A percentile compares a stretch with the other conserved stretches of the same genome.
These are phyloP conservation scores for Sebastolobus alascanus DNA, from an alignment of 2,797 vertebrate genomes.

Conservation along the genomic window DNA sequence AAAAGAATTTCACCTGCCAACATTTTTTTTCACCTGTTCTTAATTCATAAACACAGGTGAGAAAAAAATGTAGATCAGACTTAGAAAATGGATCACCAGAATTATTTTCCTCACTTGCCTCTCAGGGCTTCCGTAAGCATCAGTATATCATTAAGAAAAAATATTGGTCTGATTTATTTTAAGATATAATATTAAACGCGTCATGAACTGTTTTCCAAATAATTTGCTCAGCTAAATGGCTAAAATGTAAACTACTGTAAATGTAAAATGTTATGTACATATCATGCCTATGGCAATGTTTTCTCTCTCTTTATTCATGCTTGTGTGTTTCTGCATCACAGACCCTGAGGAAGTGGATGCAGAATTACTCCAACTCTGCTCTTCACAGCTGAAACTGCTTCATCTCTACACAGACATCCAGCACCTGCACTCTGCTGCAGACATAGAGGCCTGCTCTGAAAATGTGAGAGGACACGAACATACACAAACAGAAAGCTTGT, in stretches of 20 bases:
- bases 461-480: conserved; percentile 80
- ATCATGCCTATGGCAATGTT: not conserved
- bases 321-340: conserved; percentile 55
- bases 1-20: not conserved
- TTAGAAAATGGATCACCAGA: too few relatives aligned
- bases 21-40: too few relatives aligned
- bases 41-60: too few relatives aligned
- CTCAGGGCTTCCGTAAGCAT: rapidly evolving
- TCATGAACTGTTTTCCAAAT: not conserved
- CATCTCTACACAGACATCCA: conserved; percentile 91
- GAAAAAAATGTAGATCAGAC: too few relatives aligned
- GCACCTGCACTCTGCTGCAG: conserved; percentile 82
- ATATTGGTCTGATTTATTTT: not conserved
- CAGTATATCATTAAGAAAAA: not conserved
- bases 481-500: not conserved
- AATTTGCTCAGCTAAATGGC: not conserved
- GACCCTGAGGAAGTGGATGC: conserved; percentile 92
- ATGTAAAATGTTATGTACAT: not conserved
- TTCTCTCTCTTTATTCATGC: not conserved
- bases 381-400: conserved; percentile 90
- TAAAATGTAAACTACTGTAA: not conserved
- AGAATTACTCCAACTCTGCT: conserved; percentile 90
- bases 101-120: too few relatives aligned
- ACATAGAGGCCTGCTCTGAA: conserved; percentile 74
- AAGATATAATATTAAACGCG: not conserved